Base-by-base conservation (phyloP, 2,888 invertebrate genomes). In the Acleris holmiana region DNA sequence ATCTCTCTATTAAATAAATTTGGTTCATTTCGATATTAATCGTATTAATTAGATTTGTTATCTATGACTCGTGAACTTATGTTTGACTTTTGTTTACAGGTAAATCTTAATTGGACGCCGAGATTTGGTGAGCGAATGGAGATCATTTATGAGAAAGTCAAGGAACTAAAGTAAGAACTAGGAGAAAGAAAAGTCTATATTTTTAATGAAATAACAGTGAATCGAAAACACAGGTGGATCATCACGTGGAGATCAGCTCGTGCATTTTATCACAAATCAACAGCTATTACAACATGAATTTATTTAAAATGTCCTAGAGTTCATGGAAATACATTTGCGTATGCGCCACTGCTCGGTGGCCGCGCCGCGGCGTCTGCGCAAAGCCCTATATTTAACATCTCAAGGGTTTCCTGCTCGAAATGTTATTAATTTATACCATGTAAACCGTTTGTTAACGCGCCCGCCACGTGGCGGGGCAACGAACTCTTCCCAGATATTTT, bases 341-440 rank as follows among this genome's bases (percentile, higher is more conserved):
- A 23, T 44, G 35, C 58, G 57, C 58, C 55, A 41, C 56, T 57
- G 68, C 68, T 63, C 67, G 71, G 58, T 66, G 53, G 53, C 71
- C 77, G 79, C 83, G 85, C 81, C 88, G 75, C 73, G 55, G 72
- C 84, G 89, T 88, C 87, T 87, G 84, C 83, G 79, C 84, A 79
- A 74, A 80, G 77, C 74, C 84, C 86, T 86, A 89, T 89, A 89
- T 89, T 84, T 90, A 91, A 79, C 85, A 78, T 79, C 84, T 83
- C 82, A 86, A 91, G 90, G 86, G 88, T 86, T 91, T 89, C 86
- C 88, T 89, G 83, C 81, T 78, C 74, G 77, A 80, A 82, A 85
- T 84, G 85, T 86, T 90, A 88, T 86, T 85, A 86, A 88, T 88
- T 88, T 87, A 82, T 84, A 84, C 62, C 83, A 83, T 83, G 75